A percentile compares a stretch with the other conserved stretches of the same genome.
These are phyloP conservation scores for Andrena trimmerana DNA, from an alignment of 2,888 invertebrate species.

Conservation along the genomic window DNA sequence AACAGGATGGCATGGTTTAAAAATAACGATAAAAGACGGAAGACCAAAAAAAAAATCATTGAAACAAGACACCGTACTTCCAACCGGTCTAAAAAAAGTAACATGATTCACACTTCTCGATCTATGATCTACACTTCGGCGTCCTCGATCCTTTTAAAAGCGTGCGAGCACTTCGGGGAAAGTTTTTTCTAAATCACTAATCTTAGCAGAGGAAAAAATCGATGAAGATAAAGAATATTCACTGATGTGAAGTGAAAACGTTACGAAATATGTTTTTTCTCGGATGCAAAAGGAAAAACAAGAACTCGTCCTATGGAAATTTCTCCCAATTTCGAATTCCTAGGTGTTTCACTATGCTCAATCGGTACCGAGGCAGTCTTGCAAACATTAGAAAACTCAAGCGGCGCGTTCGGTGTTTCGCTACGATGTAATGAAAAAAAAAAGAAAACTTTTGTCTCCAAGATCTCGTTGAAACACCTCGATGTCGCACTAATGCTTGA, in stretches of 20 bases:
- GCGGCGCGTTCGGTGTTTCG: not conserved
- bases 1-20: not conserved
- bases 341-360: conserved; percentile 24
- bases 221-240: conserved; percentile 11
- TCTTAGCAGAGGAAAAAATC: not conserved
- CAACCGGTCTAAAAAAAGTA: conserved; percentile 57
- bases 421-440: not conserved
- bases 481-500: conserved; percentile 46
- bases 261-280: not conserved
- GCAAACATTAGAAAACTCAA: not conserved
- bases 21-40: conserved; percentile 16
- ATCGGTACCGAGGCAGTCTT: not conserved
- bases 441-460: not conserved
- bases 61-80: conserved; percentile 60
- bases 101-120: conserved; percentile 29
- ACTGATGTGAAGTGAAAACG: not conserved
- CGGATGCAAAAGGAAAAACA: not conserved
- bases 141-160: conserved; percentile 13
- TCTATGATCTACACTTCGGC: conserved; percentile 25
- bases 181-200: not conserved
- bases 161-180: conserved; percentile 20
- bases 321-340: conserved; percentile 16
- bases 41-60: conserved; percentile 33
- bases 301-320: not conserved
- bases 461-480: conserved; percentile 32